A percentile compares a stretch with the other conserved stretches of the same genome.
These are phyloP conservation scores for Actinernus sp. DNA, from an alignment of 92 coral and sea anemone species.

Conservation along the genomic window DNA sequence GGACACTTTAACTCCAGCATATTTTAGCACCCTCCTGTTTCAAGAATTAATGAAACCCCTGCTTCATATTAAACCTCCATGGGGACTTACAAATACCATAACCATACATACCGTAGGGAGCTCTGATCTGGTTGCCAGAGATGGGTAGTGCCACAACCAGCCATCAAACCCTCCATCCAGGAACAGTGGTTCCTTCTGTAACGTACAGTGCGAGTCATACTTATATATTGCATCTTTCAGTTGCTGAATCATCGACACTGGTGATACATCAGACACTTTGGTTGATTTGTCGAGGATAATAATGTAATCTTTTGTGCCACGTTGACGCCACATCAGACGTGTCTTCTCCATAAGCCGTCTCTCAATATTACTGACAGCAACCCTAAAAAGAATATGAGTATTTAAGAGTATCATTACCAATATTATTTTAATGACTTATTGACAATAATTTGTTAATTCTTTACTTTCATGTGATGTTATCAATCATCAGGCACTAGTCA, in stretches of 20 bases:
- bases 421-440: too few species aligned
- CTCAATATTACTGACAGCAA: conserved; percentile 90
- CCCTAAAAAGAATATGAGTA: conserved; percentile 35
- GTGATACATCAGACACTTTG: conserved; percentile 65
- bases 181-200: conserved; percentile 78
- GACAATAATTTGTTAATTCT: too few species aligned
- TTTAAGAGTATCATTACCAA: too few species aligned
- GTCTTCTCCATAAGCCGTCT: conserved; percentile 84
- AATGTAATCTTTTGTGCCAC: conserved; percentile 70
- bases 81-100: too few species aligned
- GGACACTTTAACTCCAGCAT: too few species aligned
- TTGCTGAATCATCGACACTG: conserved; percentile 68
- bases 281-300: conserved; percentile 86
- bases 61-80: too few species aligned
- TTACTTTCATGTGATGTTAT: too few species aligned
- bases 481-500: too few species aligned
- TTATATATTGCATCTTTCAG: conserved; percentile 91
- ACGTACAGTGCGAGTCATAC: conserved; percentile 76
- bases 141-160: conserved; percentile 99
- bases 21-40: too few species aligned
- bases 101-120: conserved; percentile 88
- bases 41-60: too few species aligned
- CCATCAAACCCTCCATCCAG: conserved; percentile 98
- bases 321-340: conserved; percentile 81
- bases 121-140: conserved; percentile 84